Conservation (phyloP, 35 echinoderm and acorn worm genomes). For the Ophiothrix spiculata region DNA sequence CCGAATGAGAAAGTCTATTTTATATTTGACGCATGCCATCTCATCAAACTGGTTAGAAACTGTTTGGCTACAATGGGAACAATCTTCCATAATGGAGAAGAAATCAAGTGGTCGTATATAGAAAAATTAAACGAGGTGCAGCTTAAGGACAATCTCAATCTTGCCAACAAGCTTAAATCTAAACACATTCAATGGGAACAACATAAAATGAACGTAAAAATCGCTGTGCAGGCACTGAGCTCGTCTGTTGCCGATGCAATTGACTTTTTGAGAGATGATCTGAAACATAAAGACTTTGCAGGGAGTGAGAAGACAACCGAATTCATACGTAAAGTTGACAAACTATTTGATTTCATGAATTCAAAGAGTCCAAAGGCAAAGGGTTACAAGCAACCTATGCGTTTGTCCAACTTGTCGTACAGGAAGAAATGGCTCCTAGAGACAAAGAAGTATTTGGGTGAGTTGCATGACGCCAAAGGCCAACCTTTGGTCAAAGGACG, state of each 20-base stretch:
- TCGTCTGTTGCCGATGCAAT: slow-evolving; percentile 76
- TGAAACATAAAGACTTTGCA: slow-evolving; percentile 37
- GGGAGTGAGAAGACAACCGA: slow-evolving; percentile 42
- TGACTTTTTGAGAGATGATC: slow-evolving; percentile 57
- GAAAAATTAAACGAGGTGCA: slow-evolving; percentile 29
- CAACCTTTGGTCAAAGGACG: slow-evolving; percentile 2
- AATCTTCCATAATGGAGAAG: background rate
- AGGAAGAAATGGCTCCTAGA: background rate
- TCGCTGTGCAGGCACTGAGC: slow-evolving; percentile 54
- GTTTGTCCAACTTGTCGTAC: slow-evolving; percentile 2
- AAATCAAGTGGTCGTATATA: background rate
- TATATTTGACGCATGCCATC: background rate
- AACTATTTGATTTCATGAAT: slow-evolving; percentile 64
- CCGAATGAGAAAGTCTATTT: background rate
- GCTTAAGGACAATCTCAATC: slow-evolving; percentile 56
- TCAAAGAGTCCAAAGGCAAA: background rate
- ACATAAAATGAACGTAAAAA: slow-evolving; percentile 76
- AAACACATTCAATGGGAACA: slow-evolving; percentile 70
- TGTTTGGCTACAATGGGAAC: background rate
- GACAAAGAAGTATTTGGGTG: slow-evolving; percentile 37
- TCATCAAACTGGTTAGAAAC: no score
- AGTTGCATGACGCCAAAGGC: slow-evolving; percentile 18
- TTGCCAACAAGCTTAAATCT: slow-evolving; percentile 61
- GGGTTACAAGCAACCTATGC: slow-evolving; percentile 51
- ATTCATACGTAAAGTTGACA: slow-evolving; percentile 67